These are phyloP conservation scores for Apteryx mantelli DNA, from an alignment of 2,113 vertebrate genomes.

Conservation along the genomic window DNA sequence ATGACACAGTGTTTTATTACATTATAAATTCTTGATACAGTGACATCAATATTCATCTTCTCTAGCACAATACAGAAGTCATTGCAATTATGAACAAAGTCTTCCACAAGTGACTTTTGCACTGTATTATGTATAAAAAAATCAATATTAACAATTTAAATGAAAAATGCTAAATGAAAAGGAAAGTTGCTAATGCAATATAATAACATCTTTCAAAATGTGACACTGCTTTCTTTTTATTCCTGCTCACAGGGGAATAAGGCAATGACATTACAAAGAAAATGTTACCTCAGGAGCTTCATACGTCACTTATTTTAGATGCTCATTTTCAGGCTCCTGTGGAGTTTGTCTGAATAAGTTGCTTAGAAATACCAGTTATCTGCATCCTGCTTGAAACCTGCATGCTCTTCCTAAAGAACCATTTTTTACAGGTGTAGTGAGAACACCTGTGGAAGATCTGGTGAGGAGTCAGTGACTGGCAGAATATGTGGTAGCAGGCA, in stretches of 20 bases:
- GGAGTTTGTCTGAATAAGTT: not conserved
- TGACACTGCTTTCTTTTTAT: not conserved
- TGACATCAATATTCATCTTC: slow-evolving; percentile 58
- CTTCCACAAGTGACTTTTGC: slow-evolving; percentile 18
- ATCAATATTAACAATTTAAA: slow-evolving; percentile 56
- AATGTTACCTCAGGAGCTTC: not conserved
- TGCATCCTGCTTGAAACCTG: not conserved
- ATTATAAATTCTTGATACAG: slow-evolving; percentile 29
- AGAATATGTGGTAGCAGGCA: too few relatives aligned
- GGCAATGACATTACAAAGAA: not conserved
- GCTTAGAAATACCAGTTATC: not conserved
- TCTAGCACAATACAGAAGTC: slow-evolving; percentile 24
- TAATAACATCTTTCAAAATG: slow-evolving; percentile 17
- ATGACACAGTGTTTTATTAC: slow-evolving; percentile 17
- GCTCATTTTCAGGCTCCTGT: not conserved
- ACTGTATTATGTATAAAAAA: slow-evolving; percentile 5
- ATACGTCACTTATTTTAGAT: not conserved
- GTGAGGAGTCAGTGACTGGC: too few relatives aligned
- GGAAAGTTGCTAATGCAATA: not conserved
- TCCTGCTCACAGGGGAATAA: not conserved
- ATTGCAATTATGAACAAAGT: slow-evolving; percentile 44
- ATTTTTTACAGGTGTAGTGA: not conserved
- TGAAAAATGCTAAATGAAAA: slow-evolving; percentile 48
- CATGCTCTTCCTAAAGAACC: not conserved
- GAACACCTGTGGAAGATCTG: too few relatives aligned